phyloP scores from a whole-genome alignment of 92 coral and sea anemone genomes.

The Palythoa grandiflora region DNA sequence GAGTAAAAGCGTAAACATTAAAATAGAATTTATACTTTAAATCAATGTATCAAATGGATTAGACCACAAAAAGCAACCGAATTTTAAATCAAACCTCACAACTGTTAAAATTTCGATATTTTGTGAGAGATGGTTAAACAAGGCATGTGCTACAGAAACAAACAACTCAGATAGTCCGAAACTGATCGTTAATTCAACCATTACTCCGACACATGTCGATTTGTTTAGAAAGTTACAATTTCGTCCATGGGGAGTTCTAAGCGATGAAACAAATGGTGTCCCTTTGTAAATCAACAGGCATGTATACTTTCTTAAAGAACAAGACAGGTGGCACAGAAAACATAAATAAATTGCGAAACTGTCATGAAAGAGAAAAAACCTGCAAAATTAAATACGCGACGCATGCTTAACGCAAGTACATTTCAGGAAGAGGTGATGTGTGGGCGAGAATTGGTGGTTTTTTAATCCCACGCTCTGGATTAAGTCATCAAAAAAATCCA shows the following conservation, averaged over 20 bases:
- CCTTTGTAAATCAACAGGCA: constrained; percentile 33
- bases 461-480: constrained; percentile 19
- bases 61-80: too few relatives aligned
- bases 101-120: neutral
- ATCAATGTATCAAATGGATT: too few relatives aligned
- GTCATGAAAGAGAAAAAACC: constrained; percentile 51
- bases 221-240: neutral
- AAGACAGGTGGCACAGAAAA: constrained; percentile 58
- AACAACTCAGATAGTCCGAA: neutral
- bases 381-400: constrained; percentile 35
- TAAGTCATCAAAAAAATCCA: constrained; percentile 13
- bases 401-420: neutral
- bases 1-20: too few relatives aligned
- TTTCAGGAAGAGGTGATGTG: neutral
- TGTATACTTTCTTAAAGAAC: constrained; percentile 23
- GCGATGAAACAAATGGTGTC: constrained; percentile 30
- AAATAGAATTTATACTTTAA: too few relatives aligned
- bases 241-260: neutral
- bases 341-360: constrained; percentile 27
- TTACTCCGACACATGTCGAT: neutral
- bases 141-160: neutral
- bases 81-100: neutral
- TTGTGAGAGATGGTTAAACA: neutral
- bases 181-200: neutral
- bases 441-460: neutral